Conservation (phyloP, 2,113 vertebrate species). For the Erythrocercus mccallii region DNA sequence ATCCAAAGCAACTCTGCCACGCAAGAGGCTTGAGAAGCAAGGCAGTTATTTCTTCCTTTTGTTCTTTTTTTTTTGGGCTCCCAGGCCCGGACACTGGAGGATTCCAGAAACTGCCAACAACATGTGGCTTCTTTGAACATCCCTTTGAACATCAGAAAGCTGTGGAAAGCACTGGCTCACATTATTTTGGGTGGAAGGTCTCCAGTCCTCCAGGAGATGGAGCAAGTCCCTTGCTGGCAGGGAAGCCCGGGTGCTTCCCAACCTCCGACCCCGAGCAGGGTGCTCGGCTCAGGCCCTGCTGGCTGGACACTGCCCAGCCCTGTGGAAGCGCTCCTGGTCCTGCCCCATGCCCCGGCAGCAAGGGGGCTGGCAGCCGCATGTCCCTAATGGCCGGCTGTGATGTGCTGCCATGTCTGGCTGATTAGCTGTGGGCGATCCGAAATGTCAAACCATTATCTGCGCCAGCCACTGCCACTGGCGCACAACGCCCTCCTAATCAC, state of each 20-base stretch:
- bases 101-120: neutral
- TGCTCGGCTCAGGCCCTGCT: rapidly evolving
- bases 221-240: neutral
- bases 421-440: constrained; percentile 72
- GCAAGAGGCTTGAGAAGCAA: neutral
- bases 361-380: neutral
- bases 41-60: neutral
- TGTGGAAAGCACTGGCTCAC: neutral
- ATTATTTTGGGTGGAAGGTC: neutral
- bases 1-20: neutral
- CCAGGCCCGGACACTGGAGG: neutral
- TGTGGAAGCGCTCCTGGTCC: neutral
- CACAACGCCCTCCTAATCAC: constrained; percentile 66
- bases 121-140: neutral
- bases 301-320: neutral
- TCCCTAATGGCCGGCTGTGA: constrained; percentile 66
- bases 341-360: neutral
- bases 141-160: neutral
- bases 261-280: neutral
- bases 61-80: neutral
- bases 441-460: constrained; percentile 78
- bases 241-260: neutral
- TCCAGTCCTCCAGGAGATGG: neutral
- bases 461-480: constrained; percentile 41
- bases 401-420: constrained; percentile 68